Evolutionary conservation across 2,888 invertebrate genomes (phyloP), one percentile per base, ranked within the genome.

Genomic region (Acholoe squamosa): DNA sequence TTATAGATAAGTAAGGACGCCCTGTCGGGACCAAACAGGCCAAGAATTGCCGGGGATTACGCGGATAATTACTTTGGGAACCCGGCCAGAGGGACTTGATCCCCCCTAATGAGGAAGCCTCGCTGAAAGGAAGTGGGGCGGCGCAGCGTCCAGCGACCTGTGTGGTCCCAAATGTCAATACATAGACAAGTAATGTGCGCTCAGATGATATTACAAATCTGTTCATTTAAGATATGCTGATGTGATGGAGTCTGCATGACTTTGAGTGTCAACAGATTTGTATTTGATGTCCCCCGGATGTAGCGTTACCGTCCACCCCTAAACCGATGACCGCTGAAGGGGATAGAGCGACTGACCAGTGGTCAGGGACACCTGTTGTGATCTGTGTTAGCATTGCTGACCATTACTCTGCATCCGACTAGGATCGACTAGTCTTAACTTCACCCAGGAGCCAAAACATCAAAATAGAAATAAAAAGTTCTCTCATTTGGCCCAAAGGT

Each of bases 191-290:
- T 86, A 56, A 86, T 54, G 28, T 28, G 14, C 16, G 86, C 14
- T 1, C 86, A 56, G 86, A 28, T 86, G 86, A 86, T 86, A 56
- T 86, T 54, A 54, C 86, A 86, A 86, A 86, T 86, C 86, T 86
- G 86, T 86, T 86, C 86, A 86, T 86, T 86, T 86, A 52, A 86
- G 86, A 86, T 86, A 86, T 86, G 86, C 86, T 31, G 86, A 86
- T 86, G 86, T 86, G 86, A 86, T 86, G 56, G 54, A 86, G 86
- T 86, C 52, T 52, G 86, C 31, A 56, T 54, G 51, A 52, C 52
- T 86, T 31, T 52, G 52, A 86, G 56, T 86, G 86, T 54, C 86
- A 86, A 86, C 86, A 86, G 52, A 86, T 86, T 52, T 86, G 86
- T 86, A 54, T 86, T 86, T 86, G 54, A 86, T 86, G 86, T 54